These are phyloP conservation scores for Channa maculata DNA, from an alignment of 2,113 vertebrate species.

Conservation along the genomic window DNA sequence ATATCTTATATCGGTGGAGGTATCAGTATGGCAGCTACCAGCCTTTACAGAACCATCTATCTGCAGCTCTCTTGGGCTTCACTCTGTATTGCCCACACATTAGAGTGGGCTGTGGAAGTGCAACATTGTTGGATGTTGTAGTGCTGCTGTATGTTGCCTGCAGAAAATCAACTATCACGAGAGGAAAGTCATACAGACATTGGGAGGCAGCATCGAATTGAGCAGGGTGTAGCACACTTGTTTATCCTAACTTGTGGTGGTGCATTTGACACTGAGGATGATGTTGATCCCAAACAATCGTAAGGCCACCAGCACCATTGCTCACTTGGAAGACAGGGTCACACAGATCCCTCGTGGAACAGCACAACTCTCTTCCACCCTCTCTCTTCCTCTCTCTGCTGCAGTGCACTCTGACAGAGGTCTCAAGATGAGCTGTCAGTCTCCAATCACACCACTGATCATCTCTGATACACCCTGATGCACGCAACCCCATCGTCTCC, in stretches of 20 bases:
- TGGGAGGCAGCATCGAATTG: not conserved
- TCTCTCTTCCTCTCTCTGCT: conserved; percentile 43
- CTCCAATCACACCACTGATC: conserved; percentile 57
- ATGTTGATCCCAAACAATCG: conserved; percentile 15
- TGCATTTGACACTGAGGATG: conserved; percentile 7
- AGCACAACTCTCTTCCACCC: not conserved
- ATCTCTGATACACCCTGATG: conserved; percentile 37
- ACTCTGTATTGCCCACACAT: conserved; percentile 64
- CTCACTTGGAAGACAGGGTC: conserved; percentile 41
- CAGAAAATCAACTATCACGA: conserved; percentile 42
- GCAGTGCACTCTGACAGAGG: conserved; percentile 65
- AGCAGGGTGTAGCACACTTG: not conserved
- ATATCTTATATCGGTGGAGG: conserved; percentile 5
- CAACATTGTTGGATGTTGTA: conserved; percentile 41
- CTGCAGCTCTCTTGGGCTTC: conserved; percentile 44
- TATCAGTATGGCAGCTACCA: conserved; percentile 17
- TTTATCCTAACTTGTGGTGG: no score
- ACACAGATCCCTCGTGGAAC: conserved; percentile 23
- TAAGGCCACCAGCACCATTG: conserved; percentile 25
- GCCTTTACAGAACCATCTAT: conserved; percentile 24
- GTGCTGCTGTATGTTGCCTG: conserved; percentile 21
- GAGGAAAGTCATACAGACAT: conserved; percentile 19
- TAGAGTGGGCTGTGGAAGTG: conserved; percentile 65
- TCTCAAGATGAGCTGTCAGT: conserved; percentile 60
- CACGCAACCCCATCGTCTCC: conserved; percentile 12